A percentile compares a stretch with the other conserved stretches of the same genome.
Conservation (phyloP, 2,888 invertebrate species). For the Eristalis tenax region DNA sequence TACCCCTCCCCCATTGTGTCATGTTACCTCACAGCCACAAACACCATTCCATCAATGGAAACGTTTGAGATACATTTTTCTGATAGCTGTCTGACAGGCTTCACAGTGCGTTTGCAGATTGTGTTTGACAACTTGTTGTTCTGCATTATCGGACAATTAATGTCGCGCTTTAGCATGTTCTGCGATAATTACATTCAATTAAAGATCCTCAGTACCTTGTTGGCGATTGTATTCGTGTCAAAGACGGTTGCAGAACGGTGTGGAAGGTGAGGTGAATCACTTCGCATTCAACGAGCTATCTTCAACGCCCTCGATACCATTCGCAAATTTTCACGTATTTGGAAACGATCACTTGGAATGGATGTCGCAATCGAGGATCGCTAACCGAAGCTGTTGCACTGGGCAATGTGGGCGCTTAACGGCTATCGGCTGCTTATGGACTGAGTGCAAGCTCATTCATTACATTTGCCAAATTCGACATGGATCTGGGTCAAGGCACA, state of each 20-base stretch:
- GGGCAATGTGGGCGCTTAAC: not conserved
- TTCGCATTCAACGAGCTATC: not conserved
- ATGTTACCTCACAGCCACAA: not conserved
- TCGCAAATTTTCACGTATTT: not conserved
- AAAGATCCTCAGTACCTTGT: slow-evolving; percentile 23
- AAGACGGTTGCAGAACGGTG: not conserved
- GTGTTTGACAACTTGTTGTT: slow-evolving; percentile 36
- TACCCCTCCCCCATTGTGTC: not conserved
- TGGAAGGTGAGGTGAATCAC: not conserved
- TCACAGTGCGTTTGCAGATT: not conserved
- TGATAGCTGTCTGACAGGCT: not conserved
- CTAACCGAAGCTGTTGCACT: not conserved
- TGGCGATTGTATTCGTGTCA: not conserved
- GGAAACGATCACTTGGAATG: not conserved
- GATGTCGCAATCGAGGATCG: not conserved
- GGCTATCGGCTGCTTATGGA: not conserved
- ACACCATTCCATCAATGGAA: not conserved
- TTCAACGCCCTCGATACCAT: not conserved
- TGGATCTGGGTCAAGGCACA: slow-evolving; percentile 30
- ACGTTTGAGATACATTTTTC: not conserved
- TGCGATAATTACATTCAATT: slow-evolving; percentile 47
- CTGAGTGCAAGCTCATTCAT: slow-evolving; percentile 2
- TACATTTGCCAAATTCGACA: slow-evolving; percentile 6
- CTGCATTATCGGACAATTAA: slow-evolving; percentile 41
- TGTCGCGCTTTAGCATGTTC: slow-evolving; percentile 39